Conservation (phyloP, 2,888 invertebrate genomes). For the Drosophila meridionalis region DNA sequence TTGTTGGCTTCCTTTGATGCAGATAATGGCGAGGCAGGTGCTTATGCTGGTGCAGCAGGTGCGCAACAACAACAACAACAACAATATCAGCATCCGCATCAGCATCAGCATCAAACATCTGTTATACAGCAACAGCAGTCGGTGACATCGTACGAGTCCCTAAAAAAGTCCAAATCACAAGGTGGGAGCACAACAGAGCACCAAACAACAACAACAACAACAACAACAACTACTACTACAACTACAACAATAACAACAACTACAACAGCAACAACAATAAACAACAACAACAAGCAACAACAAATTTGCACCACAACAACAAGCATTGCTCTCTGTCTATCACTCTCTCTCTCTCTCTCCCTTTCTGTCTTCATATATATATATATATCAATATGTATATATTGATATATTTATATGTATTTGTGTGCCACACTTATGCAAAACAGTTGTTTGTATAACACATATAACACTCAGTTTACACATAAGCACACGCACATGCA, state of each 20-base stretch:
- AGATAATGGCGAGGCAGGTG: slow-evolving; percentile 42
- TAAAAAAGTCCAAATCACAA: slow-evolving; percentile 96
- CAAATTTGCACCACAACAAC: slow-evolving; percentile 33
- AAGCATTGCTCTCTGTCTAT: slow-evolving; percentile 35
- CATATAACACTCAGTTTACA: slow-evolving; percentile 8
- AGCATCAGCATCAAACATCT: slow-evolving; percentile 74
- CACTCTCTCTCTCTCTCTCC: slow-evolving; percentile 19
- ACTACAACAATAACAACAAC: slow-evolving; percentile 30
- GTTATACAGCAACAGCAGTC: slow-evolving; percentile 80
- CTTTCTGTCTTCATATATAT: slow-evolving; percentile 4
- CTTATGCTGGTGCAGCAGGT: slow-evolving; percentile 51
- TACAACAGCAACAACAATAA: slow-evolving; percentile 32
- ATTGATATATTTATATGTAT: slow-evolving; percentile 23
- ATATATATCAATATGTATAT: slow-evolving; percentile 1
- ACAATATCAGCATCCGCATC: slow-evolving; percentile 62
- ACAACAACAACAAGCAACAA: slow-evolving; percentile 31
- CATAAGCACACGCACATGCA: slow-evolving; percentile 13
- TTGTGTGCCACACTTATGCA: slow-evolving; percentile 33
- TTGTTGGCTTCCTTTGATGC: slow-evolving; percentile 48
- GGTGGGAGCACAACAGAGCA: slow-evolving; percentile 89
- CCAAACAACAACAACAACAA: slow-evolving; percentile 45
- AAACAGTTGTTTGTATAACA: slow-evolving; percentile 36
- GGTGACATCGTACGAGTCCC: slow-evolving; percentile 86
- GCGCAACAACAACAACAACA: slow-evolving; percentile 53
- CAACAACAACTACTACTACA: slow-evolving; percentile 34